Base-by-base conservation (phyloP, 2,113 vertebrate species). In the Chloroceryle aenea region DNA sequence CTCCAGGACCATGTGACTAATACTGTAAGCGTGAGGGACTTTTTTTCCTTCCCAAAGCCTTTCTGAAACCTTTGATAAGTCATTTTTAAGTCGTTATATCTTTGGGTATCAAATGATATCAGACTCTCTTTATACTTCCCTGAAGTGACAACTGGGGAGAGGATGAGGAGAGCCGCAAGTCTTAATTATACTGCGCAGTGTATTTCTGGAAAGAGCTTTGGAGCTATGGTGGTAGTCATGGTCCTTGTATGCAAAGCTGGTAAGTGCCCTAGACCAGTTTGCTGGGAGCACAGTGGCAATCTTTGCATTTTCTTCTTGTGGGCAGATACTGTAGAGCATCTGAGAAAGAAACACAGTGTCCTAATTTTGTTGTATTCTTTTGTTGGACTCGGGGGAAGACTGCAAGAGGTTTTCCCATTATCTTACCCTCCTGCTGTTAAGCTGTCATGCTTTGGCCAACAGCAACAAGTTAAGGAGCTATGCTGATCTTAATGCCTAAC, bases 391-490 rank as follows among this genome's bases (percentile, higher is more conserved):
- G 23, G 58, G 23, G 36, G 75, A 93, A 85, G 79, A n/a, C n/a
- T 86, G 43, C 29, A 55, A 75, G 86, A 68, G 43, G 34, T 71
- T 89, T 96, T 95, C 32, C 68, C 73, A 78, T 90, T 90, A 84
- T 95, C 76, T 90, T 93, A 75, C 73, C 38, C 73, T 88, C 86
- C 89, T 93, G 90, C 89, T 96, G 90, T 43, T 86, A 50, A 48
- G 38, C 82, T 93, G 85, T 96, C 75, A 43, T 87, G 55, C 56
- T 76, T 59, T 47, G 55, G 59, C 82, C 82, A 83, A 26, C 47
- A 85, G 56, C 75, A 85, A 36, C 78, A 93, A 88, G 68, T 67
- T 71, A 23, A 92, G 61, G 63, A 77, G 90, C 32, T 34, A 4
- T 25, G 42, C 69, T 80, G 72, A n/a, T 84, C 61, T 83, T 86